Evolutionary conservation across 2,113 vertebrate genomes (phyloP).

Genomic region (Scalopus aquaticus): DNA sequence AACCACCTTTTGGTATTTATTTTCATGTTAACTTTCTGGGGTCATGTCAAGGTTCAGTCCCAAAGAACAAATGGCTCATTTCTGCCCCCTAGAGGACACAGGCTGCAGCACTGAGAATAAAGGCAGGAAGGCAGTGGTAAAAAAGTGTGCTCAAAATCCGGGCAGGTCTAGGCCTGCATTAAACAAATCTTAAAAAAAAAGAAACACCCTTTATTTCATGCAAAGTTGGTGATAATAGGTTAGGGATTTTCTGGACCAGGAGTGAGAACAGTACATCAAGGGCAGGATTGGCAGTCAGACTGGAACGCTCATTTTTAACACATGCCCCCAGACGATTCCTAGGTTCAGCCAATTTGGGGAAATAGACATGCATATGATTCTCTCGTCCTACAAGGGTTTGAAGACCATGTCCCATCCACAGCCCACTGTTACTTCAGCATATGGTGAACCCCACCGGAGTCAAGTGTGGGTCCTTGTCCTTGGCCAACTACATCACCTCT

Average conservation of each 20-base stretch:
- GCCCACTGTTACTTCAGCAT: neutral
- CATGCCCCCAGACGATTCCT: neutral
- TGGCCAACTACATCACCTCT: neutral
- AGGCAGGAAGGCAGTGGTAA: neutral
- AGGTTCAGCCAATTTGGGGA: neutral
- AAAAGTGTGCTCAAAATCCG: neutral
- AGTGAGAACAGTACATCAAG: neutral
- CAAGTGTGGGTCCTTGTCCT: neutral
- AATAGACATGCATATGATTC: neutral
- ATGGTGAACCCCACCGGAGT: too few species aligned
- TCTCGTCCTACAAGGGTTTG: neutral
- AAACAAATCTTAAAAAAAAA: neutral
- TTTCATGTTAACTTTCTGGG: conserved; percentile 27
- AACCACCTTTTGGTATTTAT: neutral
- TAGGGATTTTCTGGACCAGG: neutral
- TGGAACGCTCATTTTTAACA: neutral
- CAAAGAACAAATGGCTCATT: neutral
- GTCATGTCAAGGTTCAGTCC: neutral
- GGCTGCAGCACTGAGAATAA: neutral
- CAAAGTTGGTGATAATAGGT: neutral
- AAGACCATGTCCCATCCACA: neutral
- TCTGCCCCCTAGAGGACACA: conserved; percentile 69
- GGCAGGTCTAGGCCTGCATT: neutral
- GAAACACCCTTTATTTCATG: neutral
- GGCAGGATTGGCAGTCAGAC: neutral